phyloP scores from a whole-genome alignment of 2,113 vertebrate genomes.

The Crotalus viridis region DNA sequence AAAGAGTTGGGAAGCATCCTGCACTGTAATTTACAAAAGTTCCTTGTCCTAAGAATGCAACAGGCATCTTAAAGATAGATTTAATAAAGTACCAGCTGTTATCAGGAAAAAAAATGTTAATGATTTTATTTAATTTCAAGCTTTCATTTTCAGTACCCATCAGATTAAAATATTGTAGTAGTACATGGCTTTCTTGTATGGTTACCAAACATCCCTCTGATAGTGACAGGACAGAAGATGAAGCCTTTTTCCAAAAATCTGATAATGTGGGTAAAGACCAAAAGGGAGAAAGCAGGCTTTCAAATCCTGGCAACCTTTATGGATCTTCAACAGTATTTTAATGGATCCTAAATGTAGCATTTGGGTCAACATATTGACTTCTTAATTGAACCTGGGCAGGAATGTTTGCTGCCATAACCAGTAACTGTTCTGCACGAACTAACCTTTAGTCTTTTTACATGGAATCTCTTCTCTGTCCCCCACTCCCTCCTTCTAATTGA shows the following conservation, averaged over 20 bases:
- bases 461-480: background rate
- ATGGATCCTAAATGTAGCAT: background rate
- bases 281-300: background rate
- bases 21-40: background rate
- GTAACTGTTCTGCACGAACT: background rate
- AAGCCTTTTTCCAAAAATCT: background rate
- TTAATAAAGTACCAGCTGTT: background rate
- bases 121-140: background rate
- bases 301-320: background rate
- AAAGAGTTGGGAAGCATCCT: background rate
- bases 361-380: background rate
- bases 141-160: background rate
- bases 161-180: background rate
- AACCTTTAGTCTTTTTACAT: background rate
- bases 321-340: background rate
- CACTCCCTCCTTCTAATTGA: background rate
- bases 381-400: background rate
- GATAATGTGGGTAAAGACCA: background rate
- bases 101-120: background rate
- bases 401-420: background rate
- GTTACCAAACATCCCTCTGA: background rate
- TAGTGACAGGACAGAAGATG: background rate
- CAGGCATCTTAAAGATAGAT: background rate
- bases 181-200: background rate
- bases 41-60: background rate